Conservation (phyloP, 92 coral and sea anemone species). For the Epizoanthus rinbou region DNA sequence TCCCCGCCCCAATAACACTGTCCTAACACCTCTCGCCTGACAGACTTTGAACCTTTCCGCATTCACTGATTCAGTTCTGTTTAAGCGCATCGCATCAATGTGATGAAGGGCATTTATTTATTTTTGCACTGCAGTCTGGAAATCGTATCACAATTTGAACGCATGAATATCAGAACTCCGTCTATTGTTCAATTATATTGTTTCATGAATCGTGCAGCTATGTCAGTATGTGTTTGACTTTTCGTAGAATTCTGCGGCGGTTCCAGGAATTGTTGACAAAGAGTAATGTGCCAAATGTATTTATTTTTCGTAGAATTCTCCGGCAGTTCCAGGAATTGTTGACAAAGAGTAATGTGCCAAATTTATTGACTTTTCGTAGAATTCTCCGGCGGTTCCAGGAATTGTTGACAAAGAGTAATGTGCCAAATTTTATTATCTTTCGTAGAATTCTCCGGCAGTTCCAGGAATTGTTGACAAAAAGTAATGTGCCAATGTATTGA, state of each 20-base stretch:
- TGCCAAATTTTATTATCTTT: background rate
- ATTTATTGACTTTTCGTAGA: background rate
- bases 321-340: background rate
- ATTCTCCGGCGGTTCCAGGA: background rate
- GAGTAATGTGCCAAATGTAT: background rate
- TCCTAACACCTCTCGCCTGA: no score
- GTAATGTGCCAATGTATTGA: background rate
- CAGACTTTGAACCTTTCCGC: no score
- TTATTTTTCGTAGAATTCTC: background rate
- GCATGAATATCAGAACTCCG: no score
- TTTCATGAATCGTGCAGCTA: no score
- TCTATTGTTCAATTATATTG: no score
- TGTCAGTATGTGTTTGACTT: no score
- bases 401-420: background rate
- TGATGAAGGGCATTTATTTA: no score
- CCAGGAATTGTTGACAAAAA: conserved; percentile 1
- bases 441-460: background rate
- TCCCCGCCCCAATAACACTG: no score
- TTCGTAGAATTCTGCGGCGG: background rate
- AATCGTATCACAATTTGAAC: no score
- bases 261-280: background rate
- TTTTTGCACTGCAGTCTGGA: no score
- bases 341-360: background rate
- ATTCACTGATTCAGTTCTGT: no score
- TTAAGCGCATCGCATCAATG: no score